Evolutionary conservation across 2,113 vertebrate genomes (phyloP).

Genomic region (Gadus macrocephalus): DNA sequence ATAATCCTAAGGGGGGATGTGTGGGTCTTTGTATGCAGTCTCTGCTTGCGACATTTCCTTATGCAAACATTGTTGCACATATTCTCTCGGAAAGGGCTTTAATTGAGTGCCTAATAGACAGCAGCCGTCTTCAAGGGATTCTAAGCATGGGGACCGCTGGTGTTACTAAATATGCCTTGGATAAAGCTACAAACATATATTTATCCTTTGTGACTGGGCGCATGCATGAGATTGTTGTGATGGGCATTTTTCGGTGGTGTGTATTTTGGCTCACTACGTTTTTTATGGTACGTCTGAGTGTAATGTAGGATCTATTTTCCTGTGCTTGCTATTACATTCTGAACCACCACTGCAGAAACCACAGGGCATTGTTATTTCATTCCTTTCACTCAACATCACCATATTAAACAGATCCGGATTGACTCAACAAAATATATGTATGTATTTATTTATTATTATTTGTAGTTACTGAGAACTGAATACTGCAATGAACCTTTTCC

Average conservation of each 20-base stretch:
- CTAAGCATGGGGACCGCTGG: slow-evolving; percentile 44
- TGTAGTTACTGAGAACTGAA: too few species aligned
- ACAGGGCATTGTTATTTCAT: slow-evolving; percentile 30
- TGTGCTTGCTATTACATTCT: background rate
- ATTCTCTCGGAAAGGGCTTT: slow-evolving; percentile 60
- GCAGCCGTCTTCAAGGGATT: slow-evolving; percentile 45
- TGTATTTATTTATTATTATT: background rate
- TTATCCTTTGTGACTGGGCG: background rate
- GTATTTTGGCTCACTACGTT: background rate
- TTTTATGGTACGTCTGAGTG: background rate
- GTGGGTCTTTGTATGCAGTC: slow-evolving; percentile 36
- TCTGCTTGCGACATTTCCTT: slow-evolving; percentile 44
- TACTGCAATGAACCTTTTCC: too few species aligned
- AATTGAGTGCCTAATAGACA: slow-evolving; percentile 72
- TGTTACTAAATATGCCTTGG: slow-evolving; percentile 63
- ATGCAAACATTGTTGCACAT: slow-evolving; percentile 61
- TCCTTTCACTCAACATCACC: slow-evolving; percentile 34
- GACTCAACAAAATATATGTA: slow-evolving; percentile 15
- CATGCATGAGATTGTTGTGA: too few species aligned
- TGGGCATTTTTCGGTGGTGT: too few species aligned
- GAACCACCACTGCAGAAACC: background rate
- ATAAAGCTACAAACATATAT: slow-evolving; percentile 40
- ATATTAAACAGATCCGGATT: slow-evolving; percentile 1
- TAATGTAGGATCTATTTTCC: background rate
- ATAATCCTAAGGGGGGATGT: slow-evolving; percentile 3